Conservation (phyloP, 2,797 vertebrate genomes). For the Phaenicophaeus curvirostris region DNA sequence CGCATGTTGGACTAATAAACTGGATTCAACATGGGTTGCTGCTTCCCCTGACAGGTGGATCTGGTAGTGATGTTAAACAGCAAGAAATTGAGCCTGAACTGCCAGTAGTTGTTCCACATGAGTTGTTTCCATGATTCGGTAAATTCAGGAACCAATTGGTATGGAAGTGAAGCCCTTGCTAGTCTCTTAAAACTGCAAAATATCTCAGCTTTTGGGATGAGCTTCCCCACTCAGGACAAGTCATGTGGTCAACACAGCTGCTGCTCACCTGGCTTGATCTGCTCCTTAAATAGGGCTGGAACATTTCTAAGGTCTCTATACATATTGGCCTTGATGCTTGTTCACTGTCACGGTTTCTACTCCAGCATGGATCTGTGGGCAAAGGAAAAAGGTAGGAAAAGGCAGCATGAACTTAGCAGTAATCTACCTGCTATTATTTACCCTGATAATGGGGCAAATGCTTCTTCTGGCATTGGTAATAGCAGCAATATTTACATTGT, state of each 20-base stretch:
- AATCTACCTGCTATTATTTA: not conserved
- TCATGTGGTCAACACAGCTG: accelerated
- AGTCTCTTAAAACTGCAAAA: not conserved
- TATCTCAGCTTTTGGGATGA: not conserved
- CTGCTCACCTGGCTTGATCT: not conserved
- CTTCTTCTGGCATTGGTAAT: not conserved
- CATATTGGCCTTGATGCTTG: not conserved
- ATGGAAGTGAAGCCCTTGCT: not conserved
- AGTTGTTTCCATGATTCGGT: not conserved
- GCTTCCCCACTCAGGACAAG: not conserved
- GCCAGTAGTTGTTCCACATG: not conserved
- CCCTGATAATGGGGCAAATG: not conserved
- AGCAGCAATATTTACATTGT: not conserved
- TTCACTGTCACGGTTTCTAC: not conserved
- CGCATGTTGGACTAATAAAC: not conserved
- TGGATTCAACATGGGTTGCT: not conserved
- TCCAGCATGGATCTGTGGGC: not conserved
- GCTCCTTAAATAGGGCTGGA: not conserved
- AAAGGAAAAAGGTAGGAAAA: not conserved
- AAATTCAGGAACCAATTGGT: not conserved
- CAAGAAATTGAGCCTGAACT: not conserved
- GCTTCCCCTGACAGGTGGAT: not conserved
- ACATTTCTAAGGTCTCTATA: not conserved
- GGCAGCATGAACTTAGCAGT: not conserved
- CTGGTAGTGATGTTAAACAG: not conserved